Evolutionary conservation across 92 coral and sea anemone species (phyloP).

Genomic region (Chrysogorgia sp.): DNA sequence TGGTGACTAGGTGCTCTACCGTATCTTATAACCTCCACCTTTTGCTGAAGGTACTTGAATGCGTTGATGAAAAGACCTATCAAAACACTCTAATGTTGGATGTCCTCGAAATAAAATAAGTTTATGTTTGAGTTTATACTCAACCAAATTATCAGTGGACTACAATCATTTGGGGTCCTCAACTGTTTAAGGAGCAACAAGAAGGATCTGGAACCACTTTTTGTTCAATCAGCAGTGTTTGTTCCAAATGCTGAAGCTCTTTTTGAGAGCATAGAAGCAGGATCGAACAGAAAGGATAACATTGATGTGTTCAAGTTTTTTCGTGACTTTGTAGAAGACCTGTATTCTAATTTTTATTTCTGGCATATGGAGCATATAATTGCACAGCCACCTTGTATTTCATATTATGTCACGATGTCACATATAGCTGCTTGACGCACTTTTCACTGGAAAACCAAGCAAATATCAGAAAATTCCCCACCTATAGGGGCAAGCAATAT

Average conservation of each 20-base stretch:
- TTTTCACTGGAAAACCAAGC: no score
- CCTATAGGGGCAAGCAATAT: no score
- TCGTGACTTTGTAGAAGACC: constrained; percentile 60
- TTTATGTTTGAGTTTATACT: constrained; percentile 64
- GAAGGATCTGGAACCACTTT: constrained; percentile 55
- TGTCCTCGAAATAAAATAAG: constrained; percentile 49
- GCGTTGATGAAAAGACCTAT: constrained; percentile 23
- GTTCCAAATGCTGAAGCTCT: constrained; percentile 61
- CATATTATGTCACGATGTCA: no score
- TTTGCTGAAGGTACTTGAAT: constrained; percentile 33
- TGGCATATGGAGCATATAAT: background rate
- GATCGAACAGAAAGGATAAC: constrained; percentile 57
- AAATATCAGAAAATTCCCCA: no score
- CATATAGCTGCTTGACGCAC: no score
- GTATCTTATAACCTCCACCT: no score
- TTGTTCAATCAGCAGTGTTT: constrained; percentile 53
- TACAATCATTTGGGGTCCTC: constrained; percentile 39
- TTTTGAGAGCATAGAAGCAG: constrained; percentile 66
- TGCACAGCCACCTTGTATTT: background rate
- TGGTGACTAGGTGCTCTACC: no score
- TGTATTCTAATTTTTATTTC: background rate
- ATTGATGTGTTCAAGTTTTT: constrained; percentile 66
- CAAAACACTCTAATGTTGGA: constrained; percentile 47
- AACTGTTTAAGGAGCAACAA: constrained; percentile 41
- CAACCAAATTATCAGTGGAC: constrained; percentile 59